A percentile compares a stretch with the other conserved stretches of the same genome.
Evolutionary conservation across 2,113 vertebrate genomes (phyloP).

Genomic region (Nannospalax galili): DNA sequence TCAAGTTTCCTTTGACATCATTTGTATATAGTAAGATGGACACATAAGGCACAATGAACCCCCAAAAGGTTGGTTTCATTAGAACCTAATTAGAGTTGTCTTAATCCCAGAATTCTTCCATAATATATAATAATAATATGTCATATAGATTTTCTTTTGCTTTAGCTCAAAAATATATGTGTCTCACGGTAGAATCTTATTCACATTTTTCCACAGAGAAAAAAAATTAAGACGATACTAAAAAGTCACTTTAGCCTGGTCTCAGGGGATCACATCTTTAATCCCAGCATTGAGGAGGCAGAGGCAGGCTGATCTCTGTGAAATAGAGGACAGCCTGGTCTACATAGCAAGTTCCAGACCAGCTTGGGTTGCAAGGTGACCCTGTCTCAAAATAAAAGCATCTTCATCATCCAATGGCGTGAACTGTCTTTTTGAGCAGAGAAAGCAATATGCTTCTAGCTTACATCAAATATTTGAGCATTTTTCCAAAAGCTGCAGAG

Average conservation of each 20-base stretch:
- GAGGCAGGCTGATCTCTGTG: no score
- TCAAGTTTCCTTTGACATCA: not conserved
- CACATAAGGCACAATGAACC: not conserved
- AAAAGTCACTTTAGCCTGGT: not conserved
- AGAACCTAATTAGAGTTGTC: not conserved
- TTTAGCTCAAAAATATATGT: not conserved
- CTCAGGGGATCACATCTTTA: no score
- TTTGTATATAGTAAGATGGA: not conserved
- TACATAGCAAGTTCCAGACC: no score
- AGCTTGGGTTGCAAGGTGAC: no score
- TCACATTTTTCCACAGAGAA: not conserved
- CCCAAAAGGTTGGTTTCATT: not conserved
- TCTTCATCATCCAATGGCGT: not conserved
- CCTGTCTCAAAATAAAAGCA: no score
- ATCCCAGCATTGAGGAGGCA: no score
- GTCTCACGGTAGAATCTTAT: not conserved
- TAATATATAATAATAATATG: not conserved
- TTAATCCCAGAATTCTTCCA: not conserved
- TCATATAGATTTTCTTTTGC: not conserved
- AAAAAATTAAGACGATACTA: not conserved
- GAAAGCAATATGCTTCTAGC: not conserved
- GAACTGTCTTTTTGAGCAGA: conserved; percentile 37
- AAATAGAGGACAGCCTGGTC: no score
- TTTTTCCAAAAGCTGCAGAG: not conserved
- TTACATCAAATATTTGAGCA: not conserved